Base-by-base conservation (phyloP, 1,140 invertebrate species). In the Metaphire vulgaris region DNA sequence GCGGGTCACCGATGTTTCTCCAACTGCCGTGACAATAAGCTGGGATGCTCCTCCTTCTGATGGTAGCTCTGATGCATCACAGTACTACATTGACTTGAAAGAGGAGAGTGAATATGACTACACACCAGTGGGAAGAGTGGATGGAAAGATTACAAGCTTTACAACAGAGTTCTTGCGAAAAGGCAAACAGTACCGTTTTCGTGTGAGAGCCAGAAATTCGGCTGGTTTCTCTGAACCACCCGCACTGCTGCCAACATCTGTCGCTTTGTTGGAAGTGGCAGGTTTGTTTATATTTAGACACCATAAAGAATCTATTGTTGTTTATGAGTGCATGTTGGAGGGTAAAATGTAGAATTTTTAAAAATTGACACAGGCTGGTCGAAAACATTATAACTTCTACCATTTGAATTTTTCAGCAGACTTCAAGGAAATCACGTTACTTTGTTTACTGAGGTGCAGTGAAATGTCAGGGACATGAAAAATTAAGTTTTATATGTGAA, bases 201-300 rank as follows among this genome's bases (percentile, higher is more conserved):
- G 94, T 82, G 93, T 97, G 0, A 92, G 90, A 83, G 96, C 96
- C 73, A 93, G 96, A 85, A 98, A 98, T 87, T 88, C 95, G 15
- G 94, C 97, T 86, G 96, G 96, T 75, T 89, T 92, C 29, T 96
- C 95, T 29, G 94, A 96, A 80, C 95, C 96, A 74, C 85, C 70
- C 96, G 14, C n/a, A 56, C 29, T 73, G 21, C 41, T 56, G 6
- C 6, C 6, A 56, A 6, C 6, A 56, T n/a, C n/a, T n/a, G 21
- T 56, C 21, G 21, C 6, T 56, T 21, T 56, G 6, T 21, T 56
- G 41, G 41, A 56, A 21, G 41, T 56, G 41, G 41, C 41, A 12
- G 41, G 41, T 56, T 12, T 12, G 41, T 56, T 56, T 56, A 21
- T n/a, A n/a, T n/a, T n/a, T n/a, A n/a, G n/a, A n/a, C n/a, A n/a